A percentile compares a stretch with the other conserved stretches of the same genome.
Conservation (phyloP, 2,888 invertebrate genomes). For the Lycaena phlaeas region DNA sequence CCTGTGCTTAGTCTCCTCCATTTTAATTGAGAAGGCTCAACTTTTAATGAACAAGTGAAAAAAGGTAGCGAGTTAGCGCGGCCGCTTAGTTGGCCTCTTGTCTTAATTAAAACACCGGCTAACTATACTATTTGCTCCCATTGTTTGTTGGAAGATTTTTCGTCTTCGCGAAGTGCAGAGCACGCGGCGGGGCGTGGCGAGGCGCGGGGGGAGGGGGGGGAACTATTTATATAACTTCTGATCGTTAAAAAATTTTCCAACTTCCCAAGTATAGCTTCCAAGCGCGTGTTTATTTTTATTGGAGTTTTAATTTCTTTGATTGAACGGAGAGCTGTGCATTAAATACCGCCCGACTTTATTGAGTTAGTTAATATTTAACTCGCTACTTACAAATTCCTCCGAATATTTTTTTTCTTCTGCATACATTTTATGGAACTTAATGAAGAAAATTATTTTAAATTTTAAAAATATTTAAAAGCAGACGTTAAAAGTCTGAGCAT, state of each 20-base stretch:
- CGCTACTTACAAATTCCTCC: too few species aligned
- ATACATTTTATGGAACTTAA: too few species aligned
- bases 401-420: too few species aligned
- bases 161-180: background rate
- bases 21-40: constrained; percentile 51
- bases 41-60: constrained; percentile 42
- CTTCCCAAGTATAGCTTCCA: background rate
- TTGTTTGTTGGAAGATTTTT: background rate
- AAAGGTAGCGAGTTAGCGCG: background rate
- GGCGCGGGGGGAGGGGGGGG: background rate
- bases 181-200: background rate
- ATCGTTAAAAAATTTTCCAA: background rate
- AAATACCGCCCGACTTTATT: too few species aligned
- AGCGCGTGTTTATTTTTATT: background rate
- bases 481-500: too few species aligned
- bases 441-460: too few species aligned
- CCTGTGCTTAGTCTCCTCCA: constrained; percentile 25
- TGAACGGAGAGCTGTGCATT: constrained; percentile 1
- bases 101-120: background rate
- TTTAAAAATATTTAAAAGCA: too few species aligned
- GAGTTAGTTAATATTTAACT: too few species aligned
- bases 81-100: background rate
- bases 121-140: background rate
- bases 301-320: background rate
- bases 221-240: background rate